Percentiles rank a stretch among this genome's conserved stretches.
phyloP scores from a whole-genome alignment of 2,113 vertebrate species.

The Nymphicus hollandicus region DNA sequence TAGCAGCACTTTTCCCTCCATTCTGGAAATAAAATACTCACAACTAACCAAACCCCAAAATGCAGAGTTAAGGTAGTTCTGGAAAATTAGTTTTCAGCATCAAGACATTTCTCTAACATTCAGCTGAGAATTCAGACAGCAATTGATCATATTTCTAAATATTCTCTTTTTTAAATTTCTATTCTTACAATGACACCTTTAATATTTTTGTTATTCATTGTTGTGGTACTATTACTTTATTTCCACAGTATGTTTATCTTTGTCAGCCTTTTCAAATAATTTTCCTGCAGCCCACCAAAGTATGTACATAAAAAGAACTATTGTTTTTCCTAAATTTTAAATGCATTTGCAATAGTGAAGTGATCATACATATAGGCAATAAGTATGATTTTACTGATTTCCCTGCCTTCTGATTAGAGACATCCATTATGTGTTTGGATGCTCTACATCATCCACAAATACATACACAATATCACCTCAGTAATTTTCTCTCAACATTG shows the following conservation, averaged over 20 bases:
- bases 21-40: background rate
- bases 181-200: background rate
- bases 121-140: background rate
- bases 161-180: background rate
- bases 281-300: background rate
- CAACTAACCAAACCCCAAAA: background rate
- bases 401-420: background rate
- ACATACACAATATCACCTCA: background rate
- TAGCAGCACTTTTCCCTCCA: background rate
- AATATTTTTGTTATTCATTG: background rate
- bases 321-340: background rate
- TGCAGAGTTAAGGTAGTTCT: background rate
- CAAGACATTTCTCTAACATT: background rate
- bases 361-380: background rate
- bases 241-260: background rate
- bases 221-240: background rate
- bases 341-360: background rate
- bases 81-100: background rate
- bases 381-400: background rate
- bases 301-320: background rate
- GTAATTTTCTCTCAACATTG: background rate
- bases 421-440: background rate
- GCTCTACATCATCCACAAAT: background rate
- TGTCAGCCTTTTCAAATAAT: background rate
- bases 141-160: background rate